A percentile compares a stretch with the other conserved stretches of the same genome.
Conservation (phyloP, 2,797 vertebrate genomes). For the Cichlasoma orientale region DNA sequence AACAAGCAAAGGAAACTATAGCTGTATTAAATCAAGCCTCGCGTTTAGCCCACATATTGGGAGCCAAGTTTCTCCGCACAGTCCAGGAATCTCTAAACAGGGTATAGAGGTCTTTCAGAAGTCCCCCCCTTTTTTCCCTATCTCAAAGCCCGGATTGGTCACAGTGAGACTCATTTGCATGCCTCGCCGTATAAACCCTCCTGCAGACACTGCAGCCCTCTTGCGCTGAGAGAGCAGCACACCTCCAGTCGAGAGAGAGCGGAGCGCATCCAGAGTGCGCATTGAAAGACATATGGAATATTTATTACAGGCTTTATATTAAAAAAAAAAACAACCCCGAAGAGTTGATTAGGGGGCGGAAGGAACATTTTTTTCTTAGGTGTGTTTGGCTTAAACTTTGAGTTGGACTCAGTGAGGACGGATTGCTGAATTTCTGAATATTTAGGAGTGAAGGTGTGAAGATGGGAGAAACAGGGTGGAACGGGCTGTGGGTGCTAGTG, state of each 20-base stretch:
- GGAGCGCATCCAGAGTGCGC: conserved; percentile 65
- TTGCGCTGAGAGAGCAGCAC: conserved; percentile 71
- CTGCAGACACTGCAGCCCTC: conserved; percentile 79
- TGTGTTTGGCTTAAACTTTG: conserved; percentile 27
- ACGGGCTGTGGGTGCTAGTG: conserved; percentile 60
- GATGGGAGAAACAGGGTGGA: conserved; percentile 69
- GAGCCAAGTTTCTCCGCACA: conserved; percentile 77
- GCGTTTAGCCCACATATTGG: conserved; percentile 70
- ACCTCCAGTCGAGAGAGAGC: conserved; percentile 56
- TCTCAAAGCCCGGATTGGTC: conserved; percentile 77
- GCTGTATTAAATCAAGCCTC: conserved; percentile 73
- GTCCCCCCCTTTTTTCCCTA: conserved; percentile 27
- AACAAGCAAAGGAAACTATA: conserved; percentile 73
- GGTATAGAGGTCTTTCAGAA: conserved; percentile 81
- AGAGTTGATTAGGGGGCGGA: conserved; percentile 24
- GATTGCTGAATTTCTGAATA: conserved; percentile 44
- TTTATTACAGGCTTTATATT: conserved; percentile 44
- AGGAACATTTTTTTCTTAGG: neutral
- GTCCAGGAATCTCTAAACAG: conserved; percentile 82
- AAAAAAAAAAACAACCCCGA: neutral
- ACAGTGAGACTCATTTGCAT: conserved; percentile 90
- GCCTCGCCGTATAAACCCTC: conserved; percentile 86
- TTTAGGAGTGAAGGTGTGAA: conserved; percentile 49
- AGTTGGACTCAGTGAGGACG: conserved; percentile 44
- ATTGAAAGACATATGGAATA: conserved; percentile 67